These are phyloP conservation scores for Fratercula arctica DNA, from an alignment of 2,797 vertebrate genomes.

Conservation along the genomic window DNA sequence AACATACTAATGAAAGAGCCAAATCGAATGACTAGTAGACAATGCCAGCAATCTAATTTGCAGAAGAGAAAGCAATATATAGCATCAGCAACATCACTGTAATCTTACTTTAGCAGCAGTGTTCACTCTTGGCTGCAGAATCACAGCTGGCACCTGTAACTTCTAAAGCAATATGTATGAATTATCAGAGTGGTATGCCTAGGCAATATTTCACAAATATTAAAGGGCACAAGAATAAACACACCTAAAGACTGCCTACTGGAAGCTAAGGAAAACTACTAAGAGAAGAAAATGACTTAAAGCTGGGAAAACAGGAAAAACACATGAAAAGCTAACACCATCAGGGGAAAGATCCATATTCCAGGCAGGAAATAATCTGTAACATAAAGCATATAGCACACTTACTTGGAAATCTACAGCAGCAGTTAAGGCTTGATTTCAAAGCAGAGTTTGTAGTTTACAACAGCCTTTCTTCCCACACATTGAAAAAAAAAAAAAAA, in stretches of 20 bases:
- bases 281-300: background rate
- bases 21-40: background rate
- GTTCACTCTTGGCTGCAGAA: conserved; percentile 13
- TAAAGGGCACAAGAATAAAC: conserved; percentile 12
- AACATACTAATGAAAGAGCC: background rate
- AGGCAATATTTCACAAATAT: background rate
- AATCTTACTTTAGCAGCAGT: conserved; percentile 30
- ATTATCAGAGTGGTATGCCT: conserved; percentile 5
- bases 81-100: background rate
- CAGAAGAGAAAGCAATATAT: background rate
- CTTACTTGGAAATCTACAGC: background rate
- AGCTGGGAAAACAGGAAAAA: background rate
- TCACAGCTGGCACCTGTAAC: conserved; percentile 7
- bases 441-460: background rate
- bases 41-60: background rate
- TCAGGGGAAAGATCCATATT: background rate
- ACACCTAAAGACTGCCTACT: background rate
- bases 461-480: background rate
- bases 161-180: conserved; percentile 4
- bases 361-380: background rate
- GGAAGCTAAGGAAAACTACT: background rate
- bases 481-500: background rate
- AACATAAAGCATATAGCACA: background rate
- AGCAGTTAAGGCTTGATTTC: background rate
- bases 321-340: background rate